These are phyloP conservation scores for Pissodes strobi DNA, from an alignment of 1,140 invertebrate species.

Conservation along the genomic window DNA sequence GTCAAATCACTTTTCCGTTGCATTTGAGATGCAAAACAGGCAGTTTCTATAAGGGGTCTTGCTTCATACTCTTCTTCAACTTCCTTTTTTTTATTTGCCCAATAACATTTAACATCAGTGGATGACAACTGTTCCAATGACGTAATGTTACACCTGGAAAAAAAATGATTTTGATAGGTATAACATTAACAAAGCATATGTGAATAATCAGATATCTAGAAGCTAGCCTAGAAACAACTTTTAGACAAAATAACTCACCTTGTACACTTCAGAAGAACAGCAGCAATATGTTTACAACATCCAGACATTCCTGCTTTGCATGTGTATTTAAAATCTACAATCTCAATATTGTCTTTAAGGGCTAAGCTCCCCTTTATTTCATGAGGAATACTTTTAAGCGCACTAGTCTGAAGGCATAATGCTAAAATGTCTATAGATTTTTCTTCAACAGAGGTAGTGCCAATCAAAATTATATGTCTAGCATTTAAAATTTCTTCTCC, in stretches of 20 bases:
- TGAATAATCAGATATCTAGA: too few species aligned
- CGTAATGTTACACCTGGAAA: background rate
- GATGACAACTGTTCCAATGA: slow-evolving; percentile 1
- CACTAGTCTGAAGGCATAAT: background rate
- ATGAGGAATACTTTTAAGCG: background rate
- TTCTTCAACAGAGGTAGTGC: background rate
- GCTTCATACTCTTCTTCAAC: slow-evolving; percentile 6
- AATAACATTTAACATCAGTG: slow-evolving; percentile 13
- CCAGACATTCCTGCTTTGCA: slow-evolving; percentile 7
- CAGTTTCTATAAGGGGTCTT: background rate
- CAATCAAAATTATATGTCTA: background rate
- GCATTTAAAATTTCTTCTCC: background rate
- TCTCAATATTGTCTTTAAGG: background rate
- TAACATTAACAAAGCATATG: too few species aligned
- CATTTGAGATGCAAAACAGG: too few species aligned
- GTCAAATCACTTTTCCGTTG: too few species aligned
- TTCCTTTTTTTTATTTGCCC: slow-evolving; percentile 6
- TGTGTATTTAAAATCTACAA: background rate
- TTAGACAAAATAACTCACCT: too few species aligned
- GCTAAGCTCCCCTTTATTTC: background rate
- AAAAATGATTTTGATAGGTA: too few species aligned
- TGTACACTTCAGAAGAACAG: slow-evolving; percentile 7
- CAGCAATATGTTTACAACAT: slow-evolving; percentile 13
- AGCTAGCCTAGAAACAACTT: too few species aligned
- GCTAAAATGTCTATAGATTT: background rate